Base-by-base conservation (phyloP, 2,113 vertebrate genomes). In the Phocoena sinus region DNA sequence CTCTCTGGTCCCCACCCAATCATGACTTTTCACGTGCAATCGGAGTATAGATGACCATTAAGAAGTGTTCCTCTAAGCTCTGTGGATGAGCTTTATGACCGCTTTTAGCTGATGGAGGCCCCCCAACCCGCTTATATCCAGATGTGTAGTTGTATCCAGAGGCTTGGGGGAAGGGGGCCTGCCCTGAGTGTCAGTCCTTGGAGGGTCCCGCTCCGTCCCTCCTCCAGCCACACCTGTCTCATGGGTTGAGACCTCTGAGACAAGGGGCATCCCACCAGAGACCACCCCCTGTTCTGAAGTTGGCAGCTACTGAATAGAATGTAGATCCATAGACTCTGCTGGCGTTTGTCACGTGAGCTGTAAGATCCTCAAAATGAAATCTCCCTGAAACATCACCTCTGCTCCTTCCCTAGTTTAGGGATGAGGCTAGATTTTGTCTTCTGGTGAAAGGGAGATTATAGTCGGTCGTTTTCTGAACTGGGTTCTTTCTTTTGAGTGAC, bases 331-430 rank as follows among this genome's bases (percentile, higher is more conserved):
- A 2, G 1, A 0, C 3, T 10, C 26, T 17, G 9, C 50, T 6
- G n/a, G 25, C 20, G 0, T 2, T 58, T 56, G 60, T 8, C 20
- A 0, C 0, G 13, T 18, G 36, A 4, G 26, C 23, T 8, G 0
- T 6, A 4, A 28, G 33, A n/a, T 6, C 53, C 50, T 47, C 3
- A 4, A 10, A 12, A 41, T 8, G 58, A 41, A 92, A 58, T 38
- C 68, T 44, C 41, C 50, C 33, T 18, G 76, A 28, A 60, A 53
- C 25, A 1, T 3, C 23, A 21, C 15, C 26, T 68, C 71, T 53
- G 15, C 1, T 20, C 65, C 65, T 38, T 20, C 25, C 47, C 41
- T 14, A 0, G 10, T 20, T 70, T 21, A 25, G 63, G 85, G 8
- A 50, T 14, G 33, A 70, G 12, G 3, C 13, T 36, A 2, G 68